Base-by-base conservation (phyloP, 2,888 invertebrate species). In the Folsomia candida region DNA sequence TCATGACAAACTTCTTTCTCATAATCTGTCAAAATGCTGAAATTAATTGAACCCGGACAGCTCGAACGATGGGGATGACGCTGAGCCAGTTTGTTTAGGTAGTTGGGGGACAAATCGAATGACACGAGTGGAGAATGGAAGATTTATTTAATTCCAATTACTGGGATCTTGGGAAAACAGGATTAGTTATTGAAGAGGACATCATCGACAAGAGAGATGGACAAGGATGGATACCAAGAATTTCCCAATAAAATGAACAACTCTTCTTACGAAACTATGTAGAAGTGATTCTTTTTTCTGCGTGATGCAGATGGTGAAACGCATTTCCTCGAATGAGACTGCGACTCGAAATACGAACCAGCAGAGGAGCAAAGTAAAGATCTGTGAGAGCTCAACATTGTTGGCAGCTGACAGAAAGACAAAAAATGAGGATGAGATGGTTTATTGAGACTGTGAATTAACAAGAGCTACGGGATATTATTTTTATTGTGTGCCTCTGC, bases 121-220 rank as follows among this genome's bases (percentile, higher is more conserved):
- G 27, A 62, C 27, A 29, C 14, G 25, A 24, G 22, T 2, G 62
- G 22, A 62, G 62, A 18, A 60, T 20, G 27, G 29, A 29, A 28
- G 29, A 28, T 29, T 62, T 62, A 62, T 62, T 62, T 62, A 62
- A 62, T 62, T 27, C 27, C 62, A 62, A 62, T 62, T 62, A 27
- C 14, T 4, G 29, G n/a, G 18, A 29, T 26, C n/a, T 29, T n/a
- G 22, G n/a, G 29, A 20, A 62, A 62, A 62, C 29, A 28, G 28
- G 27, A 62, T 62, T 62, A 62, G 25, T 62, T 62, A 62, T 62
- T 62, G 27, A 62, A 62, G 29, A 28, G 28, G 27, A 62, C 28
- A 62, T 37, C 37, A 37, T 37, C 37, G 37, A 4, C 37, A 14
- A 37, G 37, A 4, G 14, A 37, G 37, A 37, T 14, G n/a, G n/a